phyloP scores from a whole-genome alignment of 1,140 invertebrate genomes.

The Brachionus sp. region DNA sequence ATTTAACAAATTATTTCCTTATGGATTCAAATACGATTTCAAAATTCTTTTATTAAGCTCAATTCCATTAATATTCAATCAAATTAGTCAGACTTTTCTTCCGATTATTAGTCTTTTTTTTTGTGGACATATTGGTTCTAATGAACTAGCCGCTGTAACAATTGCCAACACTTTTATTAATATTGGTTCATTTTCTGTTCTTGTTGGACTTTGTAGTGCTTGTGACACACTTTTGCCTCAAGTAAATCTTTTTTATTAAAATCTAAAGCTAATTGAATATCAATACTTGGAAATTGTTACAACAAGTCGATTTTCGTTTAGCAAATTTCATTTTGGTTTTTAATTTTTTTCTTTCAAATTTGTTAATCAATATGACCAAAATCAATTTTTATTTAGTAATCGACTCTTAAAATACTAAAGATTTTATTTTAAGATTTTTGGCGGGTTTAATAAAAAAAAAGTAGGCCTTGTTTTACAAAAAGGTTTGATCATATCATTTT shows the following conservation, averaged over 20 bases:
- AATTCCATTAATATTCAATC: conserved; percentile 6
- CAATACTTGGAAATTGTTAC: no score
- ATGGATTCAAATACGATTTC: conserved; percentile 22
- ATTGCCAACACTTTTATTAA: conserved; percentile 41
- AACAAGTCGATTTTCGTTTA: no score
- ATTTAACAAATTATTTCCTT: neutral
- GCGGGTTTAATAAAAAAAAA: neutral
- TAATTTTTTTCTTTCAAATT: no score
- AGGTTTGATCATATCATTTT: conserved; percentile 26
- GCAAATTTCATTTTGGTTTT: no score
- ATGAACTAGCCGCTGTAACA: conserved; percentile 28
- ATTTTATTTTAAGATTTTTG: conserved; percentile 19
- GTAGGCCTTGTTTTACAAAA: conserved; percentile 33
- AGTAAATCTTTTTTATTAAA: neutral
- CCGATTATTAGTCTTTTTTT: conserved; percentile 37
- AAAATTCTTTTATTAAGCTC: neutral
- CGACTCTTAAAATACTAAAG: neutral
- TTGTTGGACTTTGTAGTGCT: conserved; percentile 25
- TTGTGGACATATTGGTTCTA: conserved; percentile 29
- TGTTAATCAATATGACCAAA: no score
- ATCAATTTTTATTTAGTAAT: neutral
- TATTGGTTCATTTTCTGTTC: conserved; percentile 23
- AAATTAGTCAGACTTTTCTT: conserved; percentile 37
- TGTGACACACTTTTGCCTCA: conserved; percentile 39
- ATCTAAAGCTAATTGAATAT: neutral